These are phyloP conservation scores for Ibycter americanus DNA, from an alignment of 2,797 vertebrate genomes.

Conservation along the genomic window DNA sequence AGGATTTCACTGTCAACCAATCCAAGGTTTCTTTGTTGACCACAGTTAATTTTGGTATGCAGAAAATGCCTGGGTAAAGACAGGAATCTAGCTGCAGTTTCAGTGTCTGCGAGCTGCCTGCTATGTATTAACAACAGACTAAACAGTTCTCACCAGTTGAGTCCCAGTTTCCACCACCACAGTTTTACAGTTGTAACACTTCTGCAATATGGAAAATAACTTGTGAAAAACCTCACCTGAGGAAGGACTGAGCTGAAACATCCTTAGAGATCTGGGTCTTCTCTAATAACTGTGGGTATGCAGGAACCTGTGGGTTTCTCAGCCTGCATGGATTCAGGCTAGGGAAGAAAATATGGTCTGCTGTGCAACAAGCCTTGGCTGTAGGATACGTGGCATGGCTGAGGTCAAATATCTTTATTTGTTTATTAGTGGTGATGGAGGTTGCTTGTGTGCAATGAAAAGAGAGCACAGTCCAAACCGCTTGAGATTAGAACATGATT, in stretches of 20 bases:
- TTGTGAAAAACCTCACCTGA: not conserved
- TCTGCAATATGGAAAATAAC: not conserved
- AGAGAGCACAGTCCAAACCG: not conserved
- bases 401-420: not conserved
- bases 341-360: not conserved
- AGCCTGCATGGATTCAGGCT: not conserved
- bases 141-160: not conserved
- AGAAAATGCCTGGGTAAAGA: conserved; percentile 38
- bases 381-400: not conserved
- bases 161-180: not conserved
- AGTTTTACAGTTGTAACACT: not conserved
- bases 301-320: not conserved
- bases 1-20: not conserved
- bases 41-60: conserved; percentile 42
- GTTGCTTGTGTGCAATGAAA: not conserved
- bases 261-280: not conserved
- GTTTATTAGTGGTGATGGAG: not conserved
- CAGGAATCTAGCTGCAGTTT: not conserved
- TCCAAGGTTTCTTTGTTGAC: conserved; percentile 7
- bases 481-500: not conserved
- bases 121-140: not conserved
- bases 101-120: not conserved
- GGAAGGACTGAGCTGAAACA: not conserved
- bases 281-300: not conserved
- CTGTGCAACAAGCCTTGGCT: not conserved